phyloP scores from a whole-genome alignment of 2,888 invertebrate genomes.

The Embidobia sp. region DNA sequence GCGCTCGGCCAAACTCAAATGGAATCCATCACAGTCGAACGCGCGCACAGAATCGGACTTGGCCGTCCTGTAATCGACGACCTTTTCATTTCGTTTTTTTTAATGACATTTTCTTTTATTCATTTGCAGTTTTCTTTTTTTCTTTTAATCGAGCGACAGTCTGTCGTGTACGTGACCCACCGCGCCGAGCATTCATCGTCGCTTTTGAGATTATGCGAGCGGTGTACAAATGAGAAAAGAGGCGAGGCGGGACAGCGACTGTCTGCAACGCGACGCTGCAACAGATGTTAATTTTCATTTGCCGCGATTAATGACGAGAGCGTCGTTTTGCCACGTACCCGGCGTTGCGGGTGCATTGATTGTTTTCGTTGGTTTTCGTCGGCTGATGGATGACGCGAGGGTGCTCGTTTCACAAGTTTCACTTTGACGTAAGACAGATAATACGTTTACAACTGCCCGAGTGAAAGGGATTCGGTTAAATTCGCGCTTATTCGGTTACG shows the following conservation, averaged over 20 bases:
- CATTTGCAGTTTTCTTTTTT: slow-evolving; percentile 38
- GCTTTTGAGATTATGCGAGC: slow-evolving; percentile 59
- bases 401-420: too few relatives aligned
- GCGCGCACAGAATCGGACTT: slow-evolving; percentile 63
- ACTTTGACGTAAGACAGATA: too few relatives aligned
- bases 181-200: slow-evolving; percentile 41
- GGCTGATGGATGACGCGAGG: too few relatives aligned
- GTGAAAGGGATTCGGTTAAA: too few relatives aligned
- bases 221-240: slow-evolving; percentile 64
- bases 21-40: slow-evolving; percentile 68
- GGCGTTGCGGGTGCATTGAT: slow-evolving; percentile 13
- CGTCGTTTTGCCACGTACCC: slow-evolving; percentile 12
- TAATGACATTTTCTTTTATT: slow-evolving; percentile 41
- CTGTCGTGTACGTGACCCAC: slow-evolving; percentile 64
- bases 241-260: slow-evolving; percentile 62
- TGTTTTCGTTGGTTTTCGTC: too few relatives aligned
- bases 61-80: slow-evolving; percentile 39
- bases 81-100: slow-evolving; percentile 45
- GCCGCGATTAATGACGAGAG: slow-evolving; percentile 43
- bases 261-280: slow-evolving; percentile 47
- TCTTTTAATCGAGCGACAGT: slow-evolving; percentile 55
- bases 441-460: background rate
- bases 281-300: slow-evolving; percentile 67
- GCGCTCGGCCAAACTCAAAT: slow-evolving; percentile 52
- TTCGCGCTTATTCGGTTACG: too few relatives aligned